These are phyloP conservation scores for Phoxinus phoxinus DNA, from an alignment of 2,113 vertebrate genomes.

Conservation along the genomic window DNA sequence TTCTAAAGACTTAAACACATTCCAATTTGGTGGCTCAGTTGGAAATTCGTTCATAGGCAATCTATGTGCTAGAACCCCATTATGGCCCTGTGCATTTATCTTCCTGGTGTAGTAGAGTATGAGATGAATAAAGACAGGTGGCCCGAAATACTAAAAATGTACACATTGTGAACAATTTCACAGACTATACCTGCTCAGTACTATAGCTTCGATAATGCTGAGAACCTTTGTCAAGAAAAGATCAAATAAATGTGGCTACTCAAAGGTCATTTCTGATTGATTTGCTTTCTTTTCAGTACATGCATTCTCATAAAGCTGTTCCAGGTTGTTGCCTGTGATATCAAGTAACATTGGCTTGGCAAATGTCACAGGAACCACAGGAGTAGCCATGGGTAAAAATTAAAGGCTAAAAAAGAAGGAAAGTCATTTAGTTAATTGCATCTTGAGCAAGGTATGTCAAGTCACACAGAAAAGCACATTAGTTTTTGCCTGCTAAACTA, in stretches of 20 bases:
- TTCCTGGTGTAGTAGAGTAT: not conserved
- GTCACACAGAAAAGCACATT: not conserved
- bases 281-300: conserved; percentile 11
- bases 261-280: conserved; percentile 3
- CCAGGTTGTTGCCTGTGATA: not conserved
- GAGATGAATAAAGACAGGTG: not conserved
- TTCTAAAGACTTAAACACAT: conserved; percentile 20
- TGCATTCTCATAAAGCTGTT: conserved; percentile 6
- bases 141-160: not conserved
- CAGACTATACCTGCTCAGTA: not conserved
- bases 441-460: not conserved
- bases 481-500: not conserved
- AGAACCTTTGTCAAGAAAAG: not conserved
- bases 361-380: conserved; percentile 1
- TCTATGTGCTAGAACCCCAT: conserved; percentile 6
- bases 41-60: not conserved
- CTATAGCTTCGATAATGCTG: not conserved
- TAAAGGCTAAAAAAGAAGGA: not conserved
- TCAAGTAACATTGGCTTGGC: not conserved
- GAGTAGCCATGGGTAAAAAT: not conserved
- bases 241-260: not conserved
- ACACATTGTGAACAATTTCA: not conserved
- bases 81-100: not conserved
- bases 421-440: not conserved
- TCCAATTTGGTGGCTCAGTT: not conserved